A percentile compares a stretch with the other conserved stretches of the same genome.
phyloP scores from a whole-genome alignment of 2,797 vertebrate species.

The Propithecus deckenii region DNA sequence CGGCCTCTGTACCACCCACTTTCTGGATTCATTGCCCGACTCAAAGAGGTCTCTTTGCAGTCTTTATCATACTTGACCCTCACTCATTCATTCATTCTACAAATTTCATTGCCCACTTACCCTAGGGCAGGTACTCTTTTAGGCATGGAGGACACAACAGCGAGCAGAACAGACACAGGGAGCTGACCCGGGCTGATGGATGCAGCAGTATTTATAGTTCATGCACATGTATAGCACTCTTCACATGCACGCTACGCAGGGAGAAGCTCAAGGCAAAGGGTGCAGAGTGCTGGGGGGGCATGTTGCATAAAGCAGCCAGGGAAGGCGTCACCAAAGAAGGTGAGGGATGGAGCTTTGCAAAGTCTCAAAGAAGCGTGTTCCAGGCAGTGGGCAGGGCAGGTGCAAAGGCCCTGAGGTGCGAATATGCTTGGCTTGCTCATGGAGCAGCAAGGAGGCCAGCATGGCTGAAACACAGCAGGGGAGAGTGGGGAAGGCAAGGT shows the following conservation, averaged over 20 bases:
- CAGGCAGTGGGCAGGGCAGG: neutral
- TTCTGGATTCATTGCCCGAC: neutral
- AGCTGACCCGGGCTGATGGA: neutral
- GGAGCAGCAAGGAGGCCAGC: neutral
- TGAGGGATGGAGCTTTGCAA: neutral
- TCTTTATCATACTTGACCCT: neutral
- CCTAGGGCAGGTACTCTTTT: neutral
- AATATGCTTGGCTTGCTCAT: neutral
- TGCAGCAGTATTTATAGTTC: accelerated
- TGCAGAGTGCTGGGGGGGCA: accelerated
- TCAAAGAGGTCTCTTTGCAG: neutral
- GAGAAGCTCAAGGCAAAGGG: neutral
- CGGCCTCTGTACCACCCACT: neutral
- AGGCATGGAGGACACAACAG: neutral
- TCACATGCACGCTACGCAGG: too few relatives aligned
- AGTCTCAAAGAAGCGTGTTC: neutral
- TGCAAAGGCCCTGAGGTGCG: neutral
- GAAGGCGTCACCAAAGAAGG: neutral
- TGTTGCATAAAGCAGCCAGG: accelerated
- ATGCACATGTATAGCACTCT: accelerated
- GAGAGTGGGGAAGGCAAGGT: accelerated
- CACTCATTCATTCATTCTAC: neutral
- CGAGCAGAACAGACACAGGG: neutral
- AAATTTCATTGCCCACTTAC: neutral
- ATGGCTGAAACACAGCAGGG: neutral